phyloP scores from a whole-genome alignment of 2,113 vertebrate genomes.

The Otus sunia region DNA sequence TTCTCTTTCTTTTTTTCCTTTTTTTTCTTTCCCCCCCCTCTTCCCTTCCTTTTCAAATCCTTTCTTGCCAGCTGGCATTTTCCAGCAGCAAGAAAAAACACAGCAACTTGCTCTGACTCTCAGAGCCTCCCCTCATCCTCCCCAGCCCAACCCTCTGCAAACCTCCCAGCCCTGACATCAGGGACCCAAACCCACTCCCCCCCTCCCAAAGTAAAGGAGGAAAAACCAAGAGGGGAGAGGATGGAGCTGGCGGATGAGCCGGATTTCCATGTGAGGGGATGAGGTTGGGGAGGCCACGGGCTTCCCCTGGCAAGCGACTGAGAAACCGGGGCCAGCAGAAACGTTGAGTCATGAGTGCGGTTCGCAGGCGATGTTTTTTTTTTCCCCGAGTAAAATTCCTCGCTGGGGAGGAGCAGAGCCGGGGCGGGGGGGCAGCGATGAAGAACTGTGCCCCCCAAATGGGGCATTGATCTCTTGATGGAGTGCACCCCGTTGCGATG shows the following conservation, averaged over 20 bases:
- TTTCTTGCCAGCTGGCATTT: not conserved
- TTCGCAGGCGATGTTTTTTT: not conserved
- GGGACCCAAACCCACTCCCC: not conserved
- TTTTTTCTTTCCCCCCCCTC: rapidly evolving
- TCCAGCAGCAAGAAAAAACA: not conserved
- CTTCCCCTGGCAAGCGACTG: conserved; percentile 50
- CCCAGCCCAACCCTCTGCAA: not conserved
- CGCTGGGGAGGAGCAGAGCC: not conserved
- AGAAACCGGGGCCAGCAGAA: conserved; percentile 50
- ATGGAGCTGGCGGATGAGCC: not conserved
- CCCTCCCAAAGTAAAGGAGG: not conserved
- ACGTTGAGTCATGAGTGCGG: conserved; percentile 52
- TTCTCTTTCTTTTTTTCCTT: rapidly evolving
- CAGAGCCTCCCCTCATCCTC: not conserved
- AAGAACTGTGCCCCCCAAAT: not conserved
- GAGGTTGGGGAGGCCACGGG: conserved; percentile 37
- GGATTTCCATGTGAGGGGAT: conserved; percentile 39
- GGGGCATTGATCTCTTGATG: not conserved
- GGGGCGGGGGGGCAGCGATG: not conserved
- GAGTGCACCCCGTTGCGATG: not conserved
- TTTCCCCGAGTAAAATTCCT: conserved; percentile 14
- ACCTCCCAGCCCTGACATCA: not conserved
- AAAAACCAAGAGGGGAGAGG: not conserved
- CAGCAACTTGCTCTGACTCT: not conserved
- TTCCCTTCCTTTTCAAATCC: not conserved